Evolutionary conservation across 1,140 invertebrate genomes (phyloP).

Genomic region (Cardiocondyla obscurior): DNA sequence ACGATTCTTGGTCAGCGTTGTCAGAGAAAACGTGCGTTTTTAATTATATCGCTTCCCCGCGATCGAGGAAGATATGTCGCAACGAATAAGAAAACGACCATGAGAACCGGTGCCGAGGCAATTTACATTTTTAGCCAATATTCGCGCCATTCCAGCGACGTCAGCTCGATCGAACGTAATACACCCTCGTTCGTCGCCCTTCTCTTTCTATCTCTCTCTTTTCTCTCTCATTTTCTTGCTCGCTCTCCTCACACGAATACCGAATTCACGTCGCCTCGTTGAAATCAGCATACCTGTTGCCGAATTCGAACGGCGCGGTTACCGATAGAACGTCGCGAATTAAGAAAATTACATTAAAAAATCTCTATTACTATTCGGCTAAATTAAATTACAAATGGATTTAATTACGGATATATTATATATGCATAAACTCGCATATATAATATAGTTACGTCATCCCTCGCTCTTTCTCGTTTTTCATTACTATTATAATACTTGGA

Average conservation of each 20-base stretch:
- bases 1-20: neutral
- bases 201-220: slow-evolving; percentile 1
- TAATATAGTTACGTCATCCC: neutral
- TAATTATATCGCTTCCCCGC: slow-evolving; percentile 73
- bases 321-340: neutral
- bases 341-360: neutral
- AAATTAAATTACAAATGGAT: neutral
- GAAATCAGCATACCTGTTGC: slow-evolving; percentile 56
- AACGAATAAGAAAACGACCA: slow-evolving; percentile 51
- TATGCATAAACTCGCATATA: neutral
- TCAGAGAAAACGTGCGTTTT: slow-evolving; percentile 77
- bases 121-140: slow-evolving; percentile 82
- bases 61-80: slow-evolving; percentile 48
- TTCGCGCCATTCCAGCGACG: slow-evolving; percentile 61
- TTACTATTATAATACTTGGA: neutral
- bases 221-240: neutral
- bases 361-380: neutral
- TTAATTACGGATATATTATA: neutral
- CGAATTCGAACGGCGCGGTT: slow-evolving; percentile 12
- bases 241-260: neutral
- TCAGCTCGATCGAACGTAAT: slow-evolving; percentile 55
- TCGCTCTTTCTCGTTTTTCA: neutral
- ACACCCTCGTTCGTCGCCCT: slow-evolving; percentile 21
- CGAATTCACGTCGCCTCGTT: slow-evolving; percentile 48
- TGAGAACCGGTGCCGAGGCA: slow-evolving; percentile 62